These are phyloP conservation scores for Hermodice carunculata DNA, from an alignment of 2,888 invertebrate species.

Conservation along the genomic window DNA sequence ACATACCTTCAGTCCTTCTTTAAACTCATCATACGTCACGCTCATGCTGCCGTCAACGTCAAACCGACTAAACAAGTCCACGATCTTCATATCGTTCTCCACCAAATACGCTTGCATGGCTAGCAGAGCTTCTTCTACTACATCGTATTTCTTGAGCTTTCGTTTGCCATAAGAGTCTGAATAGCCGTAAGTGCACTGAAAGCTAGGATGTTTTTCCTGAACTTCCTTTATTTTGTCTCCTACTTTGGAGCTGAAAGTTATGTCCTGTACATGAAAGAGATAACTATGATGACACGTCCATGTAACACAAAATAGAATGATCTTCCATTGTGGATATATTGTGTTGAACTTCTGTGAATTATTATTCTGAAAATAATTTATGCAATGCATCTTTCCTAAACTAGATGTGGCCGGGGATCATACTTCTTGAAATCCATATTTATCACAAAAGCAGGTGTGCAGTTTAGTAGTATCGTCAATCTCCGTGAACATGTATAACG, in stretches of 20 bases:
- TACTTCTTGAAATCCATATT: too few species aligned
- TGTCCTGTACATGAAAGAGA: too few species aligned
- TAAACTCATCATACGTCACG: conserved; percentile 62
- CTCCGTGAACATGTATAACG: too few species aligned
- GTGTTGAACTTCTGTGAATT: too few species aligned
- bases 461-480: too few species aligned
- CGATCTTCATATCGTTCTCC: conserved; percentile 55
- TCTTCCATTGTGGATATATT: too few species aligned
- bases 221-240: conserved; percentile 19
- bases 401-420: too few species aligned
- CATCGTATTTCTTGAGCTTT: conserved; percentile 53
- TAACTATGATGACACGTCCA: too few species aligned
- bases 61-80: conserved; percentile 62
- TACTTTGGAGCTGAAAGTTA: conserved; percentile 20
- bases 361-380: too few species aligned
- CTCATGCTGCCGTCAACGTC: conserved; percentile 65
- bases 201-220: conserved; percentile 40
- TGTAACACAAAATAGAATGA: too few species aligned
- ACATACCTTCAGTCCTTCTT: conserved; percentile 54
- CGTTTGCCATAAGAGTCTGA: conserved; percentile 62
- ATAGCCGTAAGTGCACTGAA: conserved; percentile 57
- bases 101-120: conserved; percentile 57
- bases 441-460: too few species aligned
- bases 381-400: too few species aligned
- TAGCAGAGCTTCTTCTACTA: conserved; percentile 60